Base-by-base conservation (phyloP, 23 tunicate genomes). In the Clavelina lepadiformis region DNA sequence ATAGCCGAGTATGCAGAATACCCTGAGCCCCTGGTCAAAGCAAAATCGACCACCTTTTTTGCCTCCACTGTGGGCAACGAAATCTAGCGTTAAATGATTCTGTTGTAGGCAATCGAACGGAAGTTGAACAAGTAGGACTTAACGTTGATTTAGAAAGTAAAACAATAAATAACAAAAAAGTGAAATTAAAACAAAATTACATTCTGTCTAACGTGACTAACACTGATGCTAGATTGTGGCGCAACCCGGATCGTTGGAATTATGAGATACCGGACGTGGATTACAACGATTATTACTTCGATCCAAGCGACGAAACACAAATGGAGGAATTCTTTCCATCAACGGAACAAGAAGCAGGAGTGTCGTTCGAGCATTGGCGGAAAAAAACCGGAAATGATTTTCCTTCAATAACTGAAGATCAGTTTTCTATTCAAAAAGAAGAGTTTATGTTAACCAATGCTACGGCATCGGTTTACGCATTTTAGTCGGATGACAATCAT, bases 31-130 rank as follows among this genome's bases (percentile, higher is more conserved):
- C n/a, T n/a, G n/a, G n/a, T n/a, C n/a, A n/a, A n/a, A n/a, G n/a
- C n/a, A n/a, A n/a, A n/a, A n/a, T n/a, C n/a, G n/a, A n/a, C n/a
- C n/a, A n/a, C n/a, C n/a, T n/a, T n/a, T n/a, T n/a, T n/a, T n/a
- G n/a, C 51, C 72, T 80, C 46, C 87, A 80, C 73, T 80, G 87
- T 31, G 87, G 87, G 1, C 73, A 71, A 36, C 63, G 58, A 59
- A 72, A 80, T 46, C 28, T 34, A 21, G 87, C 87, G 24, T 35
- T 28, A 13, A 72, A 67, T 66, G 72, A 80, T 54, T 31, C 67
- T 2, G 63, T 58, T 28, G 53, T n/a, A n/a, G n/a, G 46, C 30
- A n/a, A n/a, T n/a, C n/a, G n/a, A n/a, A n/a, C n/a, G n/a, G n/a
- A n/a, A n/a, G n/a, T n/a, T n/a, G n/a, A n/a, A n/a, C n/a, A n/a